Evolutionary conservation across 2,113 vertebrate genomes (phyloP).

Genomic region (Rhinoderma darwinii): DNA sequence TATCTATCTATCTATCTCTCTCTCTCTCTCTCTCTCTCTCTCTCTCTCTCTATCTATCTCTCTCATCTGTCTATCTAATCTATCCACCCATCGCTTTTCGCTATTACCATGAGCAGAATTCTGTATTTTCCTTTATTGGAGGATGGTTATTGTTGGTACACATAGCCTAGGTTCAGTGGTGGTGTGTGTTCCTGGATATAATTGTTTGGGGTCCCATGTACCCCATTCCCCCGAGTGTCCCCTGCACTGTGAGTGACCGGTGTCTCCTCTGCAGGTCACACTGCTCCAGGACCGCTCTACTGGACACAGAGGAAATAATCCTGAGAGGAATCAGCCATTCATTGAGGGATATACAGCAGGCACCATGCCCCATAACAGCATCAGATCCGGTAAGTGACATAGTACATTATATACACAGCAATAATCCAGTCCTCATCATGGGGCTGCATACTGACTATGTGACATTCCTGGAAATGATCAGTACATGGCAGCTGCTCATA

Average conservation of each 20-base stretch:
- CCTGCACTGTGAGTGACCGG: slow-evolving; percentile 2
- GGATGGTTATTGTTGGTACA: neutral
- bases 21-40: neutral
- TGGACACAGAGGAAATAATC: neutral
- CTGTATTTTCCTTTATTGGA: too few species aligned
- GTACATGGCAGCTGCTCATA: too few species aligned
- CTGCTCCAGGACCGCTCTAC: neutral
- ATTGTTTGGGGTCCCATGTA: neutral
- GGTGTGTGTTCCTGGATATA: neutral
- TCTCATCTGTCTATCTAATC: neutral
- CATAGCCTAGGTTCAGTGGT: neutral
- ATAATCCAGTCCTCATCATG: neutral
- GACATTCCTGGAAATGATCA: neutral
- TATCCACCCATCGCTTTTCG: neutral
- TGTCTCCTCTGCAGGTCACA: slow-evolving; percentile 14
- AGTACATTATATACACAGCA: neutral
- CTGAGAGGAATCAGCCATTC: neutral
- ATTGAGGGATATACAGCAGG: neutral
- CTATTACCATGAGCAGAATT: too few species aligned
- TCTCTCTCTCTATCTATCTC: neutral
- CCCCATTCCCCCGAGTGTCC: neutral
- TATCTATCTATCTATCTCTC: neutral
- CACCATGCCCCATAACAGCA: slow-evolving; percentile 34
- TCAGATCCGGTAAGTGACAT: slow-evolving; percentile 35
- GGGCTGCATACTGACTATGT: neutral